Evolutionary conservation across 30 jellyfish, hydroid and myxozoan genomes (phyloP).

Genomic region (Haliclystus octoradiatus): DNA sequence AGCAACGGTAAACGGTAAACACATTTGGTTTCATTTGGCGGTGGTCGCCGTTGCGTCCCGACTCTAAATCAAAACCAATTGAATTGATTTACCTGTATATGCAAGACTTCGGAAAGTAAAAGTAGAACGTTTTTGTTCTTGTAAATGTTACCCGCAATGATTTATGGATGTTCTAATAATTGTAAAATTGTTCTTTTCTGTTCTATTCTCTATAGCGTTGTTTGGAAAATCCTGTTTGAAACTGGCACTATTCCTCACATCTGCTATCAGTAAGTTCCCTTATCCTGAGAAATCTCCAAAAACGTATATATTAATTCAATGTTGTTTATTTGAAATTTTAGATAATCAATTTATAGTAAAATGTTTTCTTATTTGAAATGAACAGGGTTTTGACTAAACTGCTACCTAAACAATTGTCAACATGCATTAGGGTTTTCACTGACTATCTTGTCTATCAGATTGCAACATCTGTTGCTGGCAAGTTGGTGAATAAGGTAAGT

Average conservation of each 20-base stretch:
- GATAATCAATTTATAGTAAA: background rate
- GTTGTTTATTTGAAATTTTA: background rate
- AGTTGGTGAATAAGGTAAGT: constrained; percentile 47
- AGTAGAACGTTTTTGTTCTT: too few species aligned
- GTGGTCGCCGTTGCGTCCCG: too few species aligned
- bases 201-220: constrained; percentile 44
- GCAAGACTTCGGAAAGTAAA: too few species aligned
- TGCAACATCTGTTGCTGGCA: constrained; percentile 61
- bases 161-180: too few species aligned
- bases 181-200: too few species aligned
- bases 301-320: background rate
- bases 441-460: constrained; percentile 75
- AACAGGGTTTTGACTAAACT: constrained; percentile 57
- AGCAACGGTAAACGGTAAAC: too few species aligned
- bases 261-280: constrained; percentile 66
- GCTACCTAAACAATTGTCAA: constrained; percentile 45
- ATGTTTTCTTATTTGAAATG: background rate
- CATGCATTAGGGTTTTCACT: constrained; percentile 64
- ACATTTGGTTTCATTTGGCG: too few species aligned
- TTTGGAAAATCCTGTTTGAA: constrained; percentile 80
- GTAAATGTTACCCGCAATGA: too few species aligned
- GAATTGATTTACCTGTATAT: too few species aligned
- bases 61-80: too few species aligned
- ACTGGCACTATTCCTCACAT: constrained; percentile 45
- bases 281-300: too few species aligned